phyloP scores from a whole-genome alignment of 2,113 vertebrate species.

The Osmerus eperlanus region DNA sequence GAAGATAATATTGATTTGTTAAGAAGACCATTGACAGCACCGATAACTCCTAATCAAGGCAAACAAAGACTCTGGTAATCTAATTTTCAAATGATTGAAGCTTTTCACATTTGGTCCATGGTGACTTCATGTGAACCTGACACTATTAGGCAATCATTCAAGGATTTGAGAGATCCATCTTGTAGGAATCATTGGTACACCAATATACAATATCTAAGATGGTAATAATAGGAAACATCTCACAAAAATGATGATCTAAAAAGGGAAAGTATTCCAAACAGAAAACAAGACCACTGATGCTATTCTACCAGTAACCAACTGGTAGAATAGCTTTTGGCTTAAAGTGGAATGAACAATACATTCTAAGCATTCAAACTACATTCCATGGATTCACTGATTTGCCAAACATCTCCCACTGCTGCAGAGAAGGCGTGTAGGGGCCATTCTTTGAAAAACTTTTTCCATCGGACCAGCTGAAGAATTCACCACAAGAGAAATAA shows the following conservation, averaged over 20 bases:
- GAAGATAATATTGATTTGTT: no score
- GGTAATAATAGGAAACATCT: no score
- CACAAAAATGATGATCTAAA: no score
- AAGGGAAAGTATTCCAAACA: no score
- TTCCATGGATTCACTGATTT: constrained; percentile 11
- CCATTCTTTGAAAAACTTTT: background rate
- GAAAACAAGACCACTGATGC: background rate
- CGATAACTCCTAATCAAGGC: constrained; percentile 34
- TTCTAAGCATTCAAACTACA: constrained; percentile 1
- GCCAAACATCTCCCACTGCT: constrained; percentile 1
- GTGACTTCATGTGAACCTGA: background rate
- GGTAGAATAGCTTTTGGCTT: background rate
- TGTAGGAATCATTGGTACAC: no score
- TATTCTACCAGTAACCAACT: background rate
- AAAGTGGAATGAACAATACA: constrained; percentile 14
- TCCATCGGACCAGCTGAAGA: constrained; percentile 9
- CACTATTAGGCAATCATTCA: background rate
- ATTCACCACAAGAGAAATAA: constrained; percentile 10
- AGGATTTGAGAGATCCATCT: no score
- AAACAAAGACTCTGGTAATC: constrained; percentile 33
- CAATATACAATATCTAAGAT: no score
- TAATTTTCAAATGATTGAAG: constrained; percentile 20
- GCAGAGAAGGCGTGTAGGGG: background rate
- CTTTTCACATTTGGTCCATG: background rate
- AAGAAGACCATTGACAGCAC: background rate